Evolutionary conservation across 2,113 vertebrate species (phyloP).

Genomic region (Lagopus leucura): DNA sequence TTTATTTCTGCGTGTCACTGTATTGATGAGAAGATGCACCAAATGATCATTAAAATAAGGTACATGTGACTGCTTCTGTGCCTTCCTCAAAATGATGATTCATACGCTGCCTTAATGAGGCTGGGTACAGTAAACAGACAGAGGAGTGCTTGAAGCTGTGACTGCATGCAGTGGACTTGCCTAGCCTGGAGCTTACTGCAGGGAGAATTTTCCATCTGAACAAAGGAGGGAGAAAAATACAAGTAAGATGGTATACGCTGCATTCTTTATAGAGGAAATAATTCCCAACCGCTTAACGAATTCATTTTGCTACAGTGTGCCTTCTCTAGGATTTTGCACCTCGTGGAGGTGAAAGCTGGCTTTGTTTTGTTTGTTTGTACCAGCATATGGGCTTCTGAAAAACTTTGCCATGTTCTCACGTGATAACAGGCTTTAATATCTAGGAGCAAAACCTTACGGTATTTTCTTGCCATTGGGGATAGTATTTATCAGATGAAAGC

Average conservation of each 20-base stretch:
- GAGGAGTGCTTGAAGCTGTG: not conserved
- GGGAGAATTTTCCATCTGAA: not conserved
- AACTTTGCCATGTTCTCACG: not conserved
- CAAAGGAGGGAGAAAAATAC: not conserved
- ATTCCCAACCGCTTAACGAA: not conserved
- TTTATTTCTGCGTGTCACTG: not conserved
- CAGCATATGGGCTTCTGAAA: not conserved
- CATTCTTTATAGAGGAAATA: not conserved
- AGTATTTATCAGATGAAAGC: slow-evolving; percentile 14
- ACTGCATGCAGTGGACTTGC: not conserved
- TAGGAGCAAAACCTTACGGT: not conserved
- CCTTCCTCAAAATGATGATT: not conserved
- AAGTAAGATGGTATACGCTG: not conserved
- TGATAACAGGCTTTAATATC: not conserved
- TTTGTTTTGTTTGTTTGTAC: not conserved
- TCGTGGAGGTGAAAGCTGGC: not conserved
- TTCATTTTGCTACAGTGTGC: rapidly evolving
- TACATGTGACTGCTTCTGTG: not conserved
- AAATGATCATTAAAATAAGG: not conserved
- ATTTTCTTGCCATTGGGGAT: not conserved
- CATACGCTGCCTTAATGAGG: not conserved
- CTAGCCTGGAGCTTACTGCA: not conserved
- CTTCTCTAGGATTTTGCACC: not conserved
- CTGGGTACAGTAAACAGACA: not conserved
- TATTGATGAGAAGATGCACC: not conserved